Percentiles rank a stretch among this genome's conserved stretches.
Conservation (phyloP, 2,797 vertebrate species). For the Clarias platycephalus region DNA sequence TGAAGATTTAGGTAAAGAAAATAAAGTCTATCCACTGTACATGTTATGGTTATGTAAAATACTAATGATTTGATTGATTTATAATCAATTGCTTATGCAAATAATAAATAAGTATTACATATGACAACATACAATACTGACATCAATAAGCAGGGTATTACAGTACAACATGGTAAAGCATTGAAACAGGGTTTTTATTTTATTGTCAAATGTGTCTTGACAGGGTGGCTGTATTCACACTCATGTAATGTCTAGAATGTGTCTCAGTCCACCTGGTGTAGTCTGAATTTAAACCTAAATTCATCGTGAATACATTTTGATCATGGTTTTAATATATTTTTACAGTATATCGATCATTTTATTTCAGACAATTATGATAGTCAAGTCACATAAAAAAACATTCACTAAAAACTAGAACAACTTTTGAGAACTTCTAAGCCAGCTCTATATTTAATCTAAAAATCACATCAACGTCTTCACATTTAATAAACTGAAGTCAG, state of each 20-base stretch:
- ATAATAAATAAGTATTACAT: not conserved
- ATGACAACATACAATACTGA: too few species aligned
- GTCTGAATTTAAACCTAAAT: not conserved
- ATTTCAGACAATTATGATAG: not conserved
- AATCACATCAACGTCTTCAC: not conserved
- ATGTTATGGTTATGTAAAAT: not conserved
- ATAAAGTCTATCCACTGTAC: not conserved
- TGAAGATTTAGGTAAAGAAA: not conserved
- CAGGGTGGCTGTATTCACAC: not conserved
- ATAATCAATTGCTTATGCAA: not conserved
- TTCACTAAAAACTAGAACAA: not conserved
- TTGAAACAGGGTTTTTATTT: not conserved
- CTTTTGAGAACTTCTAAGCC: not conserved
- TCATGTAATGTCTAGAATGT: not conserved
- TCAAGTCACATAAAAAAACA: not conserved
- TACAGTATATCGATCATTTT: not conserved
- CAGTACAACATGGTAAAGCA: too few species aligned
- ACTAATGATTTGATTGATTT: not conserved
- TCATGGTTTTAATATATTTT: not conserved
- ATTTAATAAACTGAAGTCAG: not conserved
- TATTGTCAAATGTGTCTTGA: not conserved
- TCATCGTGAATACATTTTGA: not conserved
- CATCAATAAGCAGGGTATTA: not conserved
- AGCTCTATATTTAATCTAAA: not conserved
- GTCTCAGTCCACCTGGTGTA: not conserved